These are phyloP conservation scores for Acrocephalus arundinaceus DNA, from an alignment of 2,113 vertebrate species.

Conservation along the genomic window DNA sequence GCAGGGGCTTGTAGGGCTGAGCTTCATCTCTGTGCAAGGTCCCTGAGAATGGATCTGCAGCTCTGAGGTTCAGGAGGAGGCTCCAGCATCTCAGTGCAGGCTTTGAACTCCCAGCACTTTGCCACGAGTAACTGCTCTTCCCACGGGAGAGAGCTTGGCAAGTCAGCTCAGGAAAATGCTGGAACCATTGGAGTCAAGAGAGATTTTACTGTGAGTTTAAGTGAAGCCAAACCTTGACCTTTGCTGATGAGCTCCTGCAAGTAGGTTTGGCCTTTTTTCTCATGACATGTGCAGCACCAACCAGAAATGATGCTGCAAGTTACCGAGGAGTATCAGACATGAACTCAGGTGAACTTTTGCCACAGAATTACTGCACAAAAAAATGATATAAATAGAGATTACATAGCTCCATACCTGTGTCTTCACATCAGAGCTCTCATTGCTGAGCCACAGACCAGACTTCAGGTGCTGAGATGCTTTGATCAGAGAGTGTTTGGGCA, in stretches of 20 bases:
- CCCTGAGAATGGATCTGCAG: neutral
- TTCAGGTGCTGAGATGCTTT: neutral
- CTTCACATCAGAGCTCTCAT: neutral
- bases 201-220: neutral
- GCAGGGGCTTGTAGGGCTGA: neutral
- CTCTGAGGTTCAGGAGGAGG: neutral
- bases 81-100: neutral
- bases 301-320: neutral
- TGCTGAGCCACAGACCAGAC: neutral
- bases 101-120: neutral
- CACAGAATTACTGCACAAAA: neutral
- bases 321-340: neutral
- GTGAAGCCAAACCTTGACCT: neutral
- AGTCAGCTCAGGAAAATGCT: neutral
- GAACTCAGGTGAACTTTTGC: neutral
- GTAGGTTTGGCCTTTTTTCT: neutral
- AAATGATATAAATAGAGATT: neutral
- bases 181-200: neutral
- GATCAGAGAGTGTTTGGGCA: neutral
- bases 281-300: neutral
- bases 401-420: accelerated
- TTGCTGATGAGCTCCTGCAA: neutral
- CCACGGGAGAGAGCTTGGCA: neutral
- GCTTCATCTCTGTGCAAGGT: neutral
- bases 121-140: neutral